Evolutionary conservation across 1,140 invertebrate genomes (phyloP).

Genomic region (Eumeta japonica): DNA sequence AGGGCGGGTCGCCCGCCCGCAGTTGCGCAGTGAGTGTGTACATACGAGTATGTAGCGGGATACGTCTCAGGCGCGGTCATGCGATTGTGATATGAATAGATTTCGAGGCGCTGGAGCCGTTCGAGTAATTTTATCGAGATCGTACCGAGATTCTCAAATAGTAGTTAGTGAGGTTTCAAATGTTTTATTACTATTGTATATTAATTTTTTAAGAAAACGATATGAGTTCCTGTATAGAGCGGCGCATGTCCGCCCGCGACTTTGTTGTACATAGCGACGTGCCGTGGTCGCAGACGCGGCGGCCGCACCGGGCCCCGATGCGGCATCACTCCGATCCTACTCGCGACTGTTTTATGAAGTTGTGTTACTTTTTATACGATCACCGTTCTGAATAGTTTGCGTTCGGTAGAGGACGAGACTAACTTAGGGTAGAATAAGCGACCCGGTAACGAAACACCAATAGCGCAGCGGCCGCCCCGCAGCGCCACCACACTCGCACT

Average conservation of each 20-base stretch:
- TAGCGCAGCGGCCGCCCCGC: conserved; percentile 49
- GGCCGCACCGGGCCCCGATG: conserved; percentile 9
- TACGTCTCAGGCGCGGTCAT: conserved; percentile 54
- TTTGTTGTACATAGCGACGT: conserved; percentile 44
- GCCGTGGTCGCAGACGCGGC: conserved; percentile 26
- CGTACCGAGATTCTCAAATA: conserved; percentile 48
- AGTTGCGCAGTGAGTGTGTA: conserved; percentile 8
- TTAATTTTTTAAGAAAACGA: conserved; percentile 54
- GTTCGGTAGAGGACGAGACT: conserved; percentile 52
- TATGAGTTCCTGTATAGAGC: conserved; percentile 55
- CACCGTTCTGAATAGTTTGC: too few relatives aligned
- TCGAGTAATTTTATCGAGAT: conserved; percentile 48
- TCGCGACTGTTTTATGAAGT: conserved; percentile 54
- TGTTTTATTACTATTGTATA: conserved; percentile 56
- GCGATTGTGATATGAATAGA: conserved; percentile 56
- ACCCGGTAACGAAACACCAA: conserved; percentile 57
- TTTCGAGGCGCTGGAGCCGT: conserved; percentile 48
- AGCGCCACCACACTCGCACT: conserved; percentile 10
- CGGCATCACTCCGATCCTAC: conserved; percentile 32
- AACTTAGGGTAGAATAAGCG: conserved; percentile 58
- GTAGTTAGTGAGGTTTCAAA: conserved; percentile 57
- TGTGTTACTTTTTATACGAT: conserved; percentile 54
- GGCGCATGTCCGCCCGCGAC: conserved; percentile 30
- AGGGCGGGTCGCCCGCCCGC: conserved; percentile 10
- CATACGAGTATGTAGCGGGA: conserved; percentile 54